Evolutionary conservation across 2,113 vertebrate species (phyloP), one percentile per base, ranked within the genome.

Genomic region (Australoheros scitulus): DNA sequence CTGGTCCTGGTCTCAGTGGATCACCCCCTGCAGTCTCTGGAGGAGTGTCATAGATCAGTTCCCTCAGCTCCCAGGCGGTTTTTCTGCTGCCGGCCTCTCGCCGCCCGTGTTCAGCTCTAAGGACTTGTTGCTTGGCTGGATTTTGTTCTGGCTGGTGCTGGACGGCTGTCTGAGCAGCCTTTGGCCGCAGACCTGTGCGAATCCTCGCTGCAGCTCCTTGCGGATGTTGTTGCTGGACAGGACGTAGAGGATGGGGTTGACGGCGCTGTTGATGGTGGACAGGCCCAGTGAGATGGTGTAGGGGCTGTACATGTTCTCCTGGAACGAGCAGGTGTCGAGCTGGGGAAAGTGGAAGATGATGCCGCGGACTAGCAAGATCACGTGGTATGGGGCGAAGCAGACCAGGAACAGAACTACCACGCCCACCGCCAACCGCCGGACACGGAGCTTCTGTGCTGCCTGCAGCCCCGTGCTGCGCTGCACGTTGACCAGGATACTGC

Each of bases 361-460:
- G 0, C 96, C 94, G 3, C 96, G 93, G 72, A 87, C 3, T 1
- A 98, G 22, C 11, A 99, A 95, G 58, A 97, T 91, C 15, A 96
- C 11, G 36, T 99, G 97, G 81, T 98, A 98, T 0, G 97, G 97
- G 2, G 95, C 94, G 1, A 99, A 99, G 87, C 97, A 98, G 24
- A 96, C 59, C 63, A 97, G 83, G 94, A 99, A 99, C 65, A 98
- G 95, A 5, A 81, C 3, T 55, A 98, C 97, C 1, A 98, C 95
- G 0, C 94, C 91, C 0, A 92, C 11, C 1, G 95, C 95, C 29
- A 96, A 41, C 59, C 77, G 78, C 61, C 94, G 95, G n/a, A 96
- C 96, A 38, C 92, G 96, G 6, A 77, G 56, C 90, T 98, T 98
- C 84, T 97, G 94, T 1, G 0, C 7, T 0, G 3, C 3, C 2